A percentile compares a stretch with the other conserved stretches of the same genome.
Conservation (phyloP, 2,113 vertebrate genomes). For the Marmota flaviventris region DNA sequence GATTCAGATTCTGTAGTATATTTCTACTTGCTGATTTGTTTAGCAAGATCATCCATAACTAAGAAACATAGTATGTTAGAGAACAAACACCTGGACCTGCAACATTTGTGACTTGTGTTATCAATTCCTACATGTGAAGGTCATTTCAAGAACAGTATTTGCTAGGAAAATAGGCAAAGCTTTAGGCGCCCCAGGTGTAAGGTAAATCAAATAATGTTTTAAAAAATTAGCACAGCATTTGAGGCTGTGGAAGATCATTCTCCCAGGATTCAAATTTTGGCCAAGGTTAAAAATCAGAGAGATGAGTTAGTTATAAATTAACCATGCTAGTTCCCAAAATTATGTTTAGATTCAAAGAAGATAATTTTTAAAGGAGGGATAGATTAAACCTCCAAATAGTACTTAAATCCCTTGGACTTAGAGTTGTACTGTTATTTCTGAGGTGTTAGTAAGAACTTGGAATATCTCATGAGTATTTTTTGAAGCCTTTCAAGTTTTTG, state of each 20-base stretch:
- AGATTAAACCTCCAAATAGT: neutral
- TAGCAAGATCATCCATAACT: neutral
- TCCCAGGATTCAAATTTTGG: slow-evolving; percentile 43
- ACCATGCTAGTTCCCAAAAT: neutral
- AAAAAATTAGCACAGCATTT: neutral
- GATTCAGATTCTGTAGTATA: slow-evolving; percentile 2
- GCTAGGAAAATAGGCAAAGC: neutral
- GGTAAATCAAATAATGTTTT: slow-evolving; percentile 12
- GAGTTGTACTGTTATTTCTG: neutral
- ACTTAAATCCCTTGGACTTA: neutral
- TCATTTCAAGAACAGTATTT: slow-evolving; percentile 45
- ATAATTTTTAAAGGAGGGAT: neutral
- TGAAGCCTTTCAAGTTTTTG: neutral
- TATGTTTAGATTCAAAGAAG: slow-evolving; percentile 13
- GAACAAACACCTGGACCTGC: neutral
- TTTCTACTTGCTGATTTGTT: slow-evolving; percentile 12
- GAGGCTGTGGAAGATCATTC: neutral
- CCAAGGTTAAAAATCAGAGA: slow-evolving; percentile 1
- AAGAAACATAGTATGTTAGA: slow-evolving; percentile 37
- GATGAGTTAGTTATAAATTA: neutral
- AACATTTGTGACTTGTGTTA: neutral
- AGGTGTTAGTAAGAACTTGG: neutral
- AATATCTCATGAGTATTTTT: neutral
- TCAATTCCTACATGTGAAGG: neutral
- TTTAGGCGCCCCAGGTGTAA: neutral